Base-by-base conservation (phyloP, 2,888 invertebrate species). In the Quadriops clusia region DNA sequence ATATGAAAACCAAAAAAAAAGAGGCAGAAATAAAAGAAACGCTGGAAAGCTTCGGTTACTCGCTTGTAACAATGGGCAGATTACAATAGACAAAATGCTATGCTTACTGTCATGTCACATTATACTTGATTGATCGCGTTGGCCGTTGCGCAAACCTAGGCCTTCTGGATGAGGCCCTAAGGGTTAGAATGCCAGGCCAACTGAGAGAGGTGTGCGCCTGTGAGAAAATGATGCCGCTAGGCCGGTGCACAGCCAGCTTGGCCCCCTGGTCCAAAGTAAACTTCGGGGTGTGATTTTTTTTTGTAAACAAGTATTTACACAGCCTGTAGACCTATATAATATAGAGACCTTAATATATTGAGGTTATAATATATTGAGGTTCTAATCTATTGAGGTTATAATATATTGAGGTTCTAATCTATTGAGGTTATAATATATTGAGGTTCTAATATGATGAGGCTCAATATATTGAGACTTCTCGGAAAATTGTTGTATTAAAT, bases 41-140 rank as follows among this genome's bases (percentile, higher is more conserved):
- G 39, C 47, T 46, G 51, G 50, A 52, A 48, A 50, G 49, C 50
- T 47, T 53, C 53, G 50, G 51, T 52, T 51, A 50, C 46, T 42
- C 39, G 40, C 34, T n/a, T 36, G 43, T 42, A 53, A 60, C 60
- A 60, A 60, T 58, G 44, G 57, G 56, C 54, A 58, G 59, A 60
- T 60, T 58, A 60, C 60, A 61, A 61, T 60, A 57, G 58, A 57
- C 58, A 56, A 56, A 58, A 53, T 57, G 57, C 55, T 53, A 54
- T 58, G 57, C 57, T 58, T 58, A 55, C 58, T 58, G 59, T 57
- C 60, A 56, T 42, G 59, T 60, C 61, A 59, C 58, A 61, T 61
- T 61, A 60, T 51, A 53, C 56, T 56, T 60, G 61, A 61, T 60
- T 54, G 59, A 61, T 61, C 49, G 51, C 45, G 36, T 38, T 34